A percentile compares a stretch with the other conserved stretches of the same genome.
These are phyloP conservation scores for Griposia aprilina DNA, from an alignment of 2,888 invertebrate species.

Conservation along the genomic window DNA sequence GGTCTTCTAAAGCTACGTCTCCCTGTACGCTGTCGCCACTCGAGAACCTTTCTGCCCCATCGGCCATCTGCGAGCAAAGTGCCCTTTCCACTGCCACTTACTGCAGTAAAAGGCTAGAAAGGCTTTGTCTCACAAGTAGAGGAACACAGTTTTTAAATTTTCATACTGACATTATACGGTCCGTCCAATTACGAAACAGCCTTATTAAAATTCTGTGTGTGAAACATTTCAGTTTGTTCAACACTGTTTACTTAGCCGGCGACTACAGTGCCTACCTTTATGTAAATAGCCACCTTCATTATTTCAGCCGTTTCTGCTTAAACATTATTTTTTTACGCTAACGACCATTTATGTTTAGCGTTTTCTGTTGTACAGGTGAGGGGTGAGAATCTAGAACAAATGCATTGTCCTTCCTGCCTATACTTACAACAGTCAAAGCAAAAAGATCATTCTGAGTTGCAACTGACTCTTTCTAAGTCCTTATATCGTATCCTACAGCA, in stretches of 20 bases:
- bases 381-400: constrained; percentile 7
- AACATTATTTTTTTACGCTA: constrained; percentile 45
- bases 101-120: background rate
- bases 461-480: background rate
- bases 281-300: constrained; percentile 49
- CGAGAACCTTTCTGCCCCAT: no score
- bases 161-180: background rate
- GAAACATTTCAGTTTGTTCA: constrained; percentile 45
- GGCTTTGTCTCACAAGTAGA: background rate
- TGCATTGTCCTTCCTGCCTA: no score
- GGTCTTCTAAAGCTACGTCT: no score
- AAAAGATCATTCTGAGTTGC: background rate
- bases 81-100: no score
- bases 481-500: background rate
- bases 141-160: background rate
- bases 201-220: constrained; percentile 52
- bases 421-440: background rate
- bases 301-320: constrained; percentile 34
- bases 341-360: constrained; percentile 16
- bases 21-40: no score
- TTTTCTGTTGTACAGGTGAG: constrained; percentile 3
- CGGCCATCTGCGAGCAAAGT: no score
- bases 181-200: constrained; percentile 29
- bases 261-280: constrained; percentile 45
- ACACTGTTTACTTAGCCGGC: constrained; percentile 43